Base-by-base conservation (phyloP, 1,140 invertebrate genomes). In the Heliconius eleuchia region DNA sequence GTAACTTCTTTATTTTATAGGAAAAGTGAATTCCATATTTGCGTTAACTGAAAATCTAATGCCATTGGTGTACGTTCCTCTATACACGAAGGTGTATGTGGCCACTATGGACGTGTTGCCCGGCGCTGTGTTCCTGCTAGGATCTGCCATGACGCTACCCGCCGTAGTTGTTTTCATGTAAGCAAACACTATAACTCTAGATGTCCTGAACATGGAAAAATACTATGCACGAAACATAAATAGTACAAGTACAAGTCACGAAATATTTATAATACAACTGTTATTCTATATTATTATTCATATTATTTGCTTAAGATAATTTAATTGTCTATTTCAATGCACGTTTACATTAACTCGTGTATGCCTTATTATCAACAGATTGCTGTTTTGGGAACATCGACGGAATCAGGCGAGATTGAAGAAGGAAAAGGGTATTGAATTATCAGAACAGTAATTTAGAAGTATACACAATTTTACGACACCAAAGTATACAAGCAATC, bases 11-110 rank as follows among this genome's bases (percentile, higher is more conserved):
- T 57, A 19, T n/a, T 71, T 94, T 94, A n/a, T 89, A 97, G 96
- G 96, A 34, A 97, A 97, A 93, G 95, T 97, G 1, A 97, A 97
- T 86, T 97, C 96, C 0, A 88, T 97, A 42, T 96, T 97, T 82
- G 96, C 96, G 0, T 92, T 96, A 23, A 96, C 95, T 71, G 96
- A 97, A 86, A 96, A 96, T 23, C 84, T 97, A 19, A 96, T 96
- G 95, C 96, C 96, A 9, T 87, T 97, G 19, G 88, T 97, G 34
- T 97, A 96, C 83, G 95, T 96, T 16, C 96, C 96, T 0, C 95
- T 97, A 91, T 97, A 97, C 89, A 96, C 95, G 78, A 95, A 94
- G 7, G 95, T 96, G 18, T 97, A 97, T 82, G 94, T 95, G 1
- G 94, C 95, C 2, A 97, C 96, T 2, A 96, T 97, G 94, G 93